Base-by-base conservation (phyloP, 2,888 invertebrate genomes). In the Halictus ligatus region DNA sequence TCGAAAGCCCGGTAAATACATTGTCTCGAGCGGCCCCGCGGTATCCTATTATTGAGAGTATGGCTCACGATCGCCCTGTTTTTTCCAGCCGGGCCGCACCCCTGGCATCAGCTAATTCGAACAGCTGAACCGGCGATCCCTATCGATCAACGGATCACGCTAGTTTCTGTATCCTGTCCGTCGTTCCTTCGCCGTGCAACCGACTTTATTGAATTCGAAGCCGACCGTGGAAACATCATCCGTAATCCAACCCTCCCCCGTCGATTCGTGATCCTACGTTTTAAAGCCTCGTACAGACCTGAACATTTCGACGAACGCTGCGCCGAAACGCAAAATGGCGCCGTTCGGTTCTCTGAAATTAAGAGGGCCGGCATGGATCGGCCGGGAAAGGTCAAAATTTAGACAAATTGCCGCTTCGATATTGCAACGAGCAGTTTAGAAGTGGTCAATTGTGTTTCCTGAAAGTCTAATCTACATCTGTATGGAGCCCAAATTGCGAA, bases 1-100 rank as follows among this genome's bases (percentile, higher is more conserved):
- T 40, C 40, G 69, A n/a, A 80, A 72, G 54, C 69, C 15, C 74
- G 72, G 60, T 74, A 86, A 84, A 84, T 86, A 86, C 86, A 86
- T 87, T 87, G 88, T 84, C 86, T 81, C 80, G 80, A 80, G 67
- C 46, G 29, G 74, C n/a, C 78, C 69, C 69, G 58, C 73, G 82
- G 84, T 84, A 90, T 92, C 89, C 88, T 83, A 90, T 91, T 91
- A 90, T 91, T 88, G 88, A 85, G 80, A 40, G 80, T 54, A 69
- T 64, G 54, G 73, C 82, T 91, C 90, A 90, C 90, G 87, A 91
- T 86, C 67, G 86, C 58, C 75, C 78, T 50, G 83, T 84, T 89
- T 91, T 91, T 85, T 75, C 75, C 8, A n/a, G 10, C 43, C 64
- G 50, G 29, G 86, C 80, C 88, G 90, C 89, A 85, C 87, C 88